A percentile compares a stretch with the other conserved stretches of the same genome.
Conservation (phyloP, 2,888 invertebrate species). For the Cremastobaeus sp. region DNA sequence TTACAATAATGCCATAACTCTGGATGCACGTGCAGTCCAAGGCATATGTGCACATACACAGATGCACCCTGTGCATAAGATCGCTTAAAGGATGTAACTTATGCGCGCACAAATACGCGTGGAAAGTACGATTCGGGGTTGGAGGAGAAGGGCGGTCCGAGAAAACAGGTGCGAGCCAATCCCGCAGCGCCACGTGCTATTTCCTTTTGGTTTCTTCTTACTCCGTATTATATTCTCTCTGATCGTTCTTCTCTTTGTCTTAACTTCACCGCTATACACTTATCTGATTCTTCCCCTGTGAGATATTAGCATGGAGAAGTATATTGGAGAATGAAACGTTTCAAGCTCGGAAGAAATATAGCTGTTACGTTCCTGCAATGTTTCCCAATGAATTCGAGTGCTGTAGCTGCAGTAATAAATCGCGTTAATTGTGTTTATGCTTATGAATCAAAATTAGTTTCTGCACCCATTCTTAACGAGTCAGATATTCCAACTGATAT, state of each 20-base stretch:
- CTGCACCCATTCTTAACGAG: too few species aligned
- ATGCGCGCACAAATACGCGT: constrained; percentile 34
- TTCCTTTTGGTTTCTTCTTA: constrained; percentile 67
- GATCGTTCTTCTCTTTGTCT: constrained; percentile 62
- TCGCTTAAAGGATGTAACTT: constrained; percentile 20
- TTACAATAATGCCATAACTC: too few species aligned
- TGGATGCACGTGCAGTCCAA: constrained; percentile 26
- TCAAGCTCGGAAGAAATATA: constrained; percentile 53
- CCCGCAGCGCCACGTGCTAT: constrained; percentile 72
- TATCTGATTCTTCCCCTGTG: constrained; percentile 59
- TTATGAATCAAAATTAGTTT: constrained; percentile 39
- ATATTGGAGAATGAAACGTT: constrained; percentile 53
- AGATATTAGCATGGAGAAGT: constrained; percentile 55
- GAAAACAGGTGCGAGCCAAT: constrained; percentile 76
- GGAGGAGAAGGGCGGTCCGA: constrained; percentile 73
- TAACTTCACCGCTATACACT: constrained; percentile 46
- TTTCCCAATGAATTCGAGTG: constrained; percentile 41
- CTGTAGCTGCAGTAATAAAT: constrained; percentile 46
- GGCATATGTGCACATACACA: constrained; percentile 22
- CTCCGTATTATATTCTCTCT: constrained; percentile 53
- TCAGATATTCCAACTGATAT: too few species aligned
- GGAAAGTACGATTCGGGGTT: constrained; percentile 64
- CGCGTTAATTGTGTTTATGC: constrained; percentile 40
- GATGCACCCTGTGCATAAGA: background rate
- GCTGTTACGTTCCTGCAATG: constrained; percentile 44